Evolutionary conservation across 2,888 invertebrate species (phyloP).

Genomic region (Masnerella sp.): DNA sequence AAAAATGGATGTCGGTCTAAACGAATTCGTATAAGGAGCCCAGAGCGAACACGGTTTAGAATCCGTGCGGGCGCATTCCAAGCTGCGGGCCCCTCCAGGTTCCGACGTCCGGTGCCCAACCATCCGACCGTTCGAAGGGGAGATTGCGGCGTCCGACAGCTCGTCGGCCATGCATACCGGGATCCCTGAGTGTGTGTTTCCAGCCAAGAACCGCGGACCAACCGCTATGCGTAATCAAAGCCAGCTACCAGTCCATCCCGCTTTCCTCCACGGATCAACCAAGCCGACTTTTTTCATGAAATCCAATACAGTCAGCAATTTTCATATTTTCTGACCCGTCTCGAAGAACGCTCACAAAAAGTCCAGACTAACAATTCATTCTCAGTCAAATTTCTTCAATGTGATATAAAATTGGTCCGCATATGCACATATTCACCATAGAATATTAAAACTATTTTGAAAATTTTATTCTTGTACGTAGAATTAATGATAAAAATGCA

Average conservation of each 20-base stretch:
- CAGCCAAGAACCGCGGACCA: slow-evolving; percentile 64
- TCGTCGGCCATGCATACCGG: slow-evolving; percentile 73
- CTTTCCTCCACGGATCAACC: slow-evolving; percentile 31
- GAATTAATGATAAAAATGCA: too few species aligned
- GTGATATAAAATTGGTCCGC: too few species aligned
- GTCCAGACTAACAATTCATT: too few species aligned
- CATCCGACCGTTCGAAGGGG: slow-evolving; percentile 72
- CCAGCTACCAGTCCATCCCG: slow-evolving; percentile 51
- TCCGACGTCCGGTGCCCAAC: slow-evolving; percentile 71
- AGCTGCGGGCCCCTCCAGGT: slow-evolving; percentile 54
- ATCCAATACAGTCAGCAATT: slow-evolving; percentile 19
- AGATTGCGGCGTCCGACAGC: slow-evolving; percentile 71
- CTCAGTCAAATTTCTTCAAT: too few species aligned
- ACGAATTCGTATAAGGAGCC: slow-evolving; percentile 64
- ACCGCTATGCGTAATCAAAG: slow-evolving; percentile 70
- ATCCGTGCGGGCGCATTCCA: slow-evolving; percentile 76
- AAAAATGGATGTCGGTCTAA: slow-evolving; percentile 67
- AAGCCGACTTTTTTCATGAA: slow-evolving; percentile 23
- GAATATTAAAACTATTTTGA: too few species aligned
- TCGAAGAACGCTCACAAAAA: too few species aligned
- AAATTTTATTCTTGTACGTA: too few species aligned
- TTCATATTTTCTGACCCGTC: slow-evolving; percentile 5
- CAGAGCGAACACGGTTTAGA: slow-evolving; percentile 70
- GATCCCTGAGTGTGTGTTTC: slow-evolving; percentile 57
- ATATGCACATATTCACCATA: too few species aligned